Conservation (phyloP, 2,888 invertebrate genomes). For the Griposia aprilina region DNA sequence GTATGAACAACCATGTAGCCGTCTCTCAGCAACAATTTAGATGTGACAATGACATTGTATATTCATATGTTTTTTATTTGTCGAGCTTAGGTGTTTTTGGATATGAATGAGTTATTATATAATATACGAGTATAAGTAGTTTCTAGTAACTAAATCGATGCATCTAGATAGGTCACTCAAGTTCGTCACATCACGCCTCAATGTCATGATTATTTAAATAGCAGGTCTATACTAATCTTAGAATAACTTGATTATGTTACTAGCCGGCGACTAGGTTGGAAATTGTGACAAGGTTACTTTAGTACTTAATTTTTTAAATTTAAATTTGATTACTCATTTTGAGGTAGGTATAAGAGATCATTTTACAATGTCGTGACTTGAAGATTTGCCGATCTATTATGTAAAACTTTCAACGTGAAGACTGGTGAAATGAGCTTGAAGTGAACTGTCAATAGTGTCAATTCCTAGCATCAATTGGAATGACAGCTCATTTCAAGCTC, state of each 20-base stretch:
- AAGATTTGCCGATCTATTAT: too few relatives aligned
- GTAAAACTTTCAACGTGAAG: too few relatives aligned
- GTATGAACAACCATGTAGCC: too few relatives aligned
- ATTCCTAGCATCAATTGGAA: neutral
- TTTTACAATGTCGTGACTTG: neutral
- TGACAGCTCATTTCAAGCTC: neutral
- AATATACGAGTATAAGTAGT: neutral
- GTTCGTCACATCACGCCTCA: slow-evolving; percentile 16
- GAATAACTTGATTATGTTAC: slow-evolving; percentile 37
- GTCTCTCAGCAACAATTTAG: too few relatives aligned
- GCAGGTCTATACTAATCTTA: neutral
- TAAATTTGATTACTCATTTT: slow-evolving; percentile 14
- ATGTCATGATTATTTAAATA: slow-evolving; percentile 11
- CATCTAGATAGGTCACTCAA: slow-evolving; percentile 10
- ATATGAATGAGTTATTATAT: too few relatives aligned
- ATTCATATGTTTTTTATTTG: too few relatives aligned
- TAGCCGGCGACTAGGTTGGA: slow-evolving; percentile 2
- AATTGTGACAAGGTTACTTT: slow-evolving; percentile 35
- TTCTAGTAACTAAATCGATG: slow-evolving; percentile 10
- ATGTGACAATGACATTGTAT: too few relatives aligned
- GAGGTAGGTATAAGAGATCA: neutral
- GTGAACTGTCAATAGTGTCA: neutral
- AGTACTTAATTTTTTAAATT: slow-evolving; percentile 1
- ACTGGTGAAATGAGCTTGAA: too few relatives aligned
- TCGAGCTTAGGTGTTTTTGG: too few relatives aligned